Evolutionary conservation across 2,113 vertebrate genomes (phyloP).

Genomic region (Chunga burmeisteri): DNA sequence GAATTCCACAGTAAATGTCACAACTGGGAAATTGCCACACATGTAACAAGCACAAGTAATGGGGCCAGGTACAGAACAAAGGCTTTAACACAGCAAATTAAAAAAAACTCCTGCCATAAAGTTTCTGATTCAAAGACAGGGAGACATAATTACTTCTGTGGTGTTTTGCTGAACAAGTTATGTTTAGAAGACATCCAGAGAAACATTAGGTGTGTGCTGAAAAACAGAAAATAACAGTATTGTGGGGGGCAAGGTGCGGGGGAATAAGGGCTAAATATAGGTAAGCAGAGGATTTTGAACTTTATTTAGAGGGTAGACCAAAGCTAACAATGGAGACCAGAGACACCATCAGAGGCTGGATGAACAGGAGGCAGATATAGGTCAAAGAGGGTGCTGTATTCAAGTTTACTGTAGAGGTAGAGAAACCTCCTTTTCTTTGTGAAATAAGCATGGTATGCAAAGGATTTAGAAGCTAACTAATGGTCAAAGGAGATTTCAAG

Average conservation of each 20-base stretch:
- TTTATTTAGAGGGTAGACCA: neutral
- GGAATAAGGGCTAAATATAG: neutral
- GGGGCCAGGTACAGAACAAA: neutral
- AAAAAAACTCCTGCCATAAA: neutral
- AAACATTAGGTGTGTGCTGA: neutral
- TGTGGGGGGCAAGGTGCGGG: neutral
- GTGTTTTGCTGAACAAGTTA: neutral
- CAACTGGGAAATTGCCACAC: neutral
- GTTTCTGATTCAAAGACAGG: neutral
- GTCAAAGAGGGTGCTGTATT: neutral
- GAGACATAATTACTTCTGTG: neutral
- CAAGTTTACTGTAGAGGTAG: neutral
- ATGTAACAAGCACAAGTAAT: neutral
- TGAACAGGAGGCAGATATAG: neutral
- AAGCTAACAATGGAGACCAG: neutral
- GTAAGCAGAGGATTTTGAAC: neutral
- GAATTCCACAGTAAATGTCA: neutral
- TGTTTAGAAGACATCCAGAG: neutral
- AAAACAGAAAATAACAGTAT: neutral
- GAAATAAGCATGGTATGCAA: neutral
- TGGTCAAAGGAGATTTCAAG: neutral
- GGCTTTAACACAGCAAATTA: neutral
- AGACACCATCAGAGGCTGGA: neutral
- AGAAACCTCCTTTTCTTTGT: neutral
- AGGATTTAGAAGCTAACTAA: neutral